Conservation (phyloP, 2,113 vertebrate genomes). For the Camelus dromedarius region DNA sequence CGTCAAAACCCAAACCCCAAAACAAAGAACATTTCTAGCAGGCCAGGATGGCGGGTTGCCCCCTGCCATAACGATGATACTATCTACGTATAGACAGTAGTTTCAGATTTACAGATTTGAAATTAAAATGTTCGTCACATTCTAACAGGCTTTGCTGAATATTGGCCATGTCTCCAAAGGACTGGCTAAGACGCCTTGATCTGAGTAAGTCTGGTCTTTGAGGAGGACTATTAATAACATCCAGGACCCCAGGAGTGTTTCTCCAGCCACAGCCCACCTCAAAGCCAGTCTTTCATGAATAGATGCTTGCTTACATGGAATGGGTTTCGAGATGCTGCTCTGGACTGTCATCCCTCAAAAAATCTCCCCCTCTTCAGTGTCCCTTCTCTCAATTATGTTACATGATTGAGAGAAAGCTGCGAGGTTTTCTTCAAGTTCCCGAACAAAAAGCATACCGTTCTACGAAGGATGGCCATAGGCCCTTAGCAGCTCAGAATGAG, state of each 20-base stretch:
- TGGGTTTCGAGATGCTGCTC: neutral
- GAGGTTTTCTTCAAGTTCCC: neutral
- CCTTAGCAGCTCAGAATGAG: neutral
- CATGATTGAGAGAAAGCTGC: neutral
- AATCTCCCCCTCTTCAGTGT: accelerated
- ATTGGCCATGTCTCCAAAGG: neutral
- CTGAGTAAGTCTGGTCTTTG: neutral
- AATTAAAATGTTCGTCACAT: neutral
- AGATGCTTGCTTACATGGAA: neutral
- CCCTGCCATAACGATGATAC: neutral
- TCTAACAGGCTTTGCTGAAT: neutral
- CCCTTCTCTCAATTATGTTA: neutral
- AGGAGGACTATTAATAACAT: neutral
- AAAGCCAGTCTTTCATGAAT: neutral
- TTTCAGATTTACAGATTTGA: neutral
- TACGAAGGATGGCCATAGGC: neutral
- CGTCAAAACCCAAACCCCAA: neutral
- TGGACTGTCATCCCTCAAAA: neutral
- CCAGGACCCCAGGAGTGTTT: neutral
- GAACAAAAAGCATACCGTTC: neutral
- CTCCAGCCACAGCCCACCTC: neutral
- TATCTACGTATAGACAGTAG: neutral
- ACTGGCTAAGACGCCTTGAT: neutral
- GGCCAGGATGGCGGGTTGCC: neutral
- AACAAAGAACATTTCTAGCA: neutral